Conservation (phyloP, 2,797 vertebrate genomes). For the Oryzias dopingdopingensis region DNA sequence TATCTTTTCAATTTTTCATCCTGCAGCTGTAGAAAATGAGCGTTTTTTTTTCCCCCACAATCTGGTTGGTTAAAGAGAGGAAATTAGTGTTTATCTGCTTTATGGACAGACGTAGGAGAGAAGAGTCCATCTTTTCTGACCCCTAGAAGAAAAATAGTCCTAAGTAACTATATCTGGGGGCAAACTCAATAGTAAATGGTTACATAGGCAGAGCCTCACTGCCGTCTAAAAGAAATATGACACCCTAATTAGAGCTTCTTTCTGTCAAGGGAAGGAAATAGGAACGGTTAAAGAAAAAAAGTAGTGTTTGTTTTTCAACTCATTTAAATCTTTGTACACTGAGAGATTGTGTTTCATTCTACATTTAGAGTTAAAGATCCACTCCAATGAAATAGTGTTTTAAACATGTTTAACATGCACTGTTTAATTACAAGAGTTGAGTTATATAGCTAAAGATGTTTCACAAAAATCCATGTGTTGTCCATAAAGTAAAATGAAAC, state of each 20-base stretch:
- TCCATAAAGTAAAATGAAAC: too few relatives aligned
- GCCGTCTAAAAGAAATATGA: slow-evolving; percentile 17
- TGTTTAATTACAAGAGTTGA: too few relatives aligned
- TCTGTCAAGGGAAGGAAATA: slow-evolving; percentile 9
- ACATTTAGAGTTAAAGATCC: not conserved
- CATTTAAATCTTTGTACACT: not conserved
- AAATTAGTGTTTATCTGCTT: slow-evolving; percentile 49
- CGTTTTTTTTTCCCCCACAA: not conserved
- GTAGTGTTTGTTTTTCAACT: not conserved
- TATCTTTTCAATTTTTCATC: slow-evolving; percentile 4
- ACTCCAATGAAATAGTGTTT: too few relatives aligned
- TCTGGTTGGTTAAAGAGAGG: slow-evolving; percentile 50
- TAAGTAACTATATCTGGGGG: slow-evolving; percentile 16
- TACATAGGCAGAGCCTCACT: slow-evolving; percentile 2
- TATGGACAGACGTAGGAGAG: slow-evolving; percentile 21
- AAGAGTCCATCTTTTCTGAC: slow-evolving; percentile 31
- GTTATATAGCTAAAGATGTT: too few relatives aligned
- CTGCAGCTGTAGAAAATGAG: slow-evolving; percentile 1
- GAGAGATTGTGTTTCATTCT: not conserved
- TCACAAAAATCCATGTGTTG: too few relatives aligned
- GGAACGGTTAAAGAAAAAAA: not conserved
- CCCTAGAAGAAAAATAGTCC: slow-evolving; percentile 25
- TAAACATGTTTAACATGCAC: too few relatives aligned
- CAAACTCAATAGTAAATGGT: slow-evolving; percentile 26
- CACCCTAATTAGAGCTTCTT: slow-evolving; percentile 25